These are phyloP conservation scores for Acridotheres tristis DNA, from an alignment of 2,797 vertebrate species.

Conservation along the genomic window DNA sequence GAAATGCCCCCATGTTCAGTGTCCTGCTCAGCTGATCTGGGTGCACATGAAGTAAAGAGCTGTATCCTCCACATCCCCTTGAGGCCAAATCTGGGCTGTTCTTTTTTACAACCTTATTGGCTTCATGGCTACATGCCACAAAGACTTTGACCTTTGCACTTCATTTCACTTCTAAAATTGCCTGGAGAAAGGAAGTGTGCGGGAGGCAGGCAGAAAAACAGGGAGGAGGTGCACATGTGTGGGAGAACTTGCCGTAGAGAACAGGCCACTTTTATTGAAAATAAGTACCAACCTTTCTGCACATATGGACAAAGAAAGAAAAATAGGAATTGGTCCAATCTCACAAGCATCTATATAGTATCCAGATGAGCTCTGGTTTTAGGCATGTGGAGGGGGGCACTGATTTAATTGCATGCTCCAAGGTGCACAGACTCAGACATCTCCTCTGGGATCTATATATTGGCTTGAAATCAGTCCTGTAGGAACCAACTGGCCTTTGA, in stretches of 20 bases:
- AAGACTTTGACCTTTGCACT: constrained; percentile 45
- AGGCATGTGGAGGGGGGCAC: background rate
- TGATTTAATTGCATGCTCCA: background rate
- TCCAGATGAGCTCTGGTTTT: background rate
- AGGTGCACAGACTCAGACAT: background rate
- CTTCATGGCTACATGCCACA: background rate
- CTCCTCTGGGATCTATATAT: background rate
- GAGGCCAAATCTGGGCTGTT: background rate
- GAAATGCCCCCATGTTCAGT: background rate
- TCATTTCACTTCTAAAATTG: constrained; percentile 36
- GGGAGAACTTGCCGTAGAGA: constrained; percentile 5
- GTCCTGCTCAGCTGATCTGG: background rate
- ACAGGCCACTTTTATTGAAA: background rate
- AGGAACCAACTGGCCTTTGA: constrained; percentile 20
- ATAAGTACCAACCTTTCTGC: background rate
- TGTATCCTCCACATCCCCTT: background rate
- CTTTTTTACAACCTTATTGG: background rate
- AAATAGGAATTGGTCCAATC: background rate
- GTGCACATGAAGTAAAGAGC: background rate
- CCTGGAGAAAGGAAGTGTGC: constrained; percentile 58
- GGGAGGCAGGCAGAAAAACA: constrained; percentile 27
- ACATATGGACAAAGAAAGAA: background rate
- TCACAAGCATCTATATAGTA: background rate
- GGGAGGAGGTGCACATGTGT: background rate
- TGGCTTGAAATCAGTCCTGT: background rate